These are phyloP conservation scores for Hapalemur alaotrensis DNA, from an alignment of 2,797 vertebrate species.

Conservation along the genomic window DNA sequence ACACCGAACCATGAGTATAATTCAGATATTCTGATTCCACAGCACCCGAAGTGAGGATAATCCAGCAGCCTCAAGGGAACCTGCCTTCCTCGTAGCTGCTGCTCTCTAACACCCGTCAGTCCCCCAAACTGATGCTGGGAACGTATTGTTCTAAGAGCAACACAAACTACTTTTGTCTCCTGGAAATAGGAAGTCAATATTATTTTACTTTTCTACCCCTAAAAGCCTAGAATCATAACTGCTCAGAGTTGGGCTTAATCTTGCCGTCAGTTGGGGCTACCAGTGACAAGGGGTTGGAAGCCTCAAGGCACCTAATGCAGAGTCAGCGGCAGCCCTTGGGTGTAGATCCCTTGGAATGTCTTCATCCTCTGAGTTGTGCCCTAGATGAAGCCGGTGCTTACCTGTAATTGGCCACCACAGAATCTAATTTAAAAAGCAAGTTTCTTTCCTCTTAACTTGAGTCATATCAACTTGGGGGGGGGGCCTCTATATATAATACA, in stretches of 20 bases:
- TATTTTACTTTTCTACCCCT: neutral
- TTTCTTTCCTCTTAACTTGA: neutral
- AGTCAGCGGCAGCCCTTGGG: neutral
- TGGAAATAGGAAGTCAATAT: neutral
- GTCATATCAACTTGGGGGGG: neutral
- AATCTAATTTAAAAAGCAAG: neutral
- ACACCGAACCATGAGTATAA: neutral
- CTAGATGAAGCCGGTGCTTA: neutral
- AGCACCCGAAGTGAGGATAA: neutral
- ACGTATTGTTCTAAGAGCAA: neutral
- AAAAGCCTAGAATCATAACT: neutral
- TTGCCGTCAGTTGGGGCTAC: neutral
- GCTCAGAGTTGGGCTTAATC: neutral
- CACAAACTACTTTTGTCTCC: neutral
- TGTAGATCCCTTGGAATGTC: neutral
- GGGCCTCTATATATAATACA: neutral
- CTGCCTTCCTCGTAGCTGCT: fast-evolving
- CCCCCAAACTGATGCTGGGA: neutral
- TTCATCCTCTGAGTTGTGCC: neutral
- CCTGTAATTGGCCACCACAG: neutral
- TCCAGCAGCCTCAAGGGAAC: neutral
- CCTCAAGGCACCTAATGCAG: neutral
- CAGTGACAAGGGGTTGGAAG: neutral
- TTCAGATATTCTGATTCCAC: neutral
- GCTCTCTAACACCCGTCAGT: neutral